Evolutionary conservation across 1,140 invertebrate genomes (phyloP).

Genomic region (Tetraneura akinire): DNA sequence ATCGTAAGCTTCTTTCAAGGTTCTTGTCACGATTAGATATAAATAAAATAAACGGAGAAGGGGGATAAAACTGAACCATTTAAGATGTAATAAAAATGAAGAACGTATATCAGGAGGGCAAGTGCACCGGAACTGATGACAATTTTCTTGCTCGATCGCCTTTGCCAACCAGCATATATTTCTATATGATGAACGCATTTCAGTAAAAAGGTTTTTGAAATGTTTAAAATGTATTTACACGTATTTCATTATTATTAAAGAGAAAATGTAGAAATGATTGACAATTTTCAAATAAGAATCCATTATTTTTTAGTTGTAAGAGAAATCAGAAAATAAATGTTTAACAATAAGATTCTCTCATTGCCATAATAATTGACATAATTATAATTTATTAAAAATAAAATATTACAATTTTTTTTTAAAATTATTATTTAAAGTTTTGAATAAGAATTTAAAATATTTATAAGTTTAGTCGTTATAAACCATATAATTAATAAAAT

Average conservation of each 20-base stretch:
- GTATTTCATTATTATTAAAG: constrained; percentile 13
- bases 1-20: constrained; percentile 28
- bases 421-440: no score
- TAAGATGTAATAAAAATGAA: constrained; percentile 35
- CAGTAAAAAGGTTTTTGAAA: constrained; percentile 40
- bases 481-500: neutral
- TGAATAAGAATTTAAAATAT: no score
- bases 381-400: neutral
- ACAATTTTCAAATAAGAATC: constrained; percentile 17
- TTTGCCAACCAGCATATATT: neutral
- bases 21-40: constrained; percentile 18
- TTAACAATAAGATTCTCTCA: constrained; percentile 1
- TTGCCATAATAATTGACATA: neutral
- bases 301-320: constrained; percentile 9
- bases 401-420: neutral
- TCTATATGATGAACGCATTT: neutral
- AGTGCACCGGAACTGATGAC: constrained; percentile 49
- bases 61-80: constrained; percentile 28
- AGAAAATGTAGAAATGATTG: constrained; percentile 6
- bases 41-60: constrained; percentile 3
- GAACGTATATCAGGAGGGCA: constrained; percentile 16
- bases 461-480: no score
- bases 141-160: constrained; percentile 45
- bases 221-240: constrained; percentile 43
- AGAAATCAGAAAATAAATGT: no score